Conservation (phyloP, 35 echinoderm and acorn worm species). For the Patiria miniata region DNA sequence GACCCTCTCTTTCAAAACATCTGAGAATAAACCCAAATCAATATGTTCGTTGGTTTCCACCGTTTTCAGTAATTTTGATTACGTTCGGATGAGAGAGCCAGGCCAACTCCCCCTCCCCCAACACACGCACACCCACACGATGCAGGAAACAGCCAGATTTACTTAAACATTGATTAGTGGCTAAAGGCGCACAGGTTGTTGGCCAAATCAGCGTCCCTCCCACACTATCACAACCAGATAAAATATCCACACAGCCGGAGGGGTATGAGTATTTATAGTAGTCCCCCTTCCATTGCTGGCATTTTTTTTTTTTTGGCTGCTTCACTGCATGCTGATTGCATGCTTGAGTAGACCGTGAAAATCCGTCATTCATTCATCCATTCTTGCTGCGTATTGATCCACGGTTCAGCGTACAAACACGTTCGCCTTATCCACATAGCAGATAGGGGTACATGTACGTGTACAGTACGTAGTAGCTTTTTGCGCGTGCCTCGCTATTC, state of each 20-base stretch:
- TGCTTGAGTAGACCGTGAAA: slow-evolving; percentile 17
- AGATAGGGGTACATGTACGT: no score
- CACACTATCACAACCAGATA: not conserved
- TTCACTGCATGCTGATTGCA: slow-evolving; percentile 16
- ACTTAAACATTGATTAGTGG: slow-evolving; percentile 20
- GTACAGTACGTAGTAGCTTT: no score
- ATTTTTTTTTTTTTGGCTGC: not conserved
- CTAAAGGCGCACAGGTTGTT: slow-evolving; percentile 6
- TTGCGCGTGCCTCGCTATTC: not conserved
- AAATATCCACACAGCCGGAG: slow-evolving; percentile 2
- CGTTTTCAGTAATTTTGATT: no score
- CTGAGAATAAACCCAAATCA: no score
- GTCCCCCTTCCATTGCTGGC: not conserved
- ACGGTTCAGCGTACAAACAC: not conserved
- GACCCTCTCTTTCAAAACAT: no score
- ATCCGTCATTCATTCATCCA: slow-evolving; percentile 25
- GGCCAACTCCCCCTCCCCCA: not conserved
- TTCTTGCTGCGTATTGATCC: slow-evolving; percentile 15
- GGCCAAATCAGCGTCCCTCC: slow-evolving; percentile 5
- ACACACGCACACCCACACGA: not conserved
- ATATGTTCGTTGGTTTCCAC: no score
- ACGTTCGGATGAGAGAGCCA: no score
- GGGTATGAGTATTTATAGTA: not conserved
- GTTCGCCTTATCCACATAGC: no score
- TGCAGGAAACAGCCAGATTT: not conserved